Percentiles rank a stretch among this genome's conserved stretches.
phyloP scores from a whole-genome alignment of 2,888 invertebrate genomes.

The Trichogramma evanescens region DNA sequence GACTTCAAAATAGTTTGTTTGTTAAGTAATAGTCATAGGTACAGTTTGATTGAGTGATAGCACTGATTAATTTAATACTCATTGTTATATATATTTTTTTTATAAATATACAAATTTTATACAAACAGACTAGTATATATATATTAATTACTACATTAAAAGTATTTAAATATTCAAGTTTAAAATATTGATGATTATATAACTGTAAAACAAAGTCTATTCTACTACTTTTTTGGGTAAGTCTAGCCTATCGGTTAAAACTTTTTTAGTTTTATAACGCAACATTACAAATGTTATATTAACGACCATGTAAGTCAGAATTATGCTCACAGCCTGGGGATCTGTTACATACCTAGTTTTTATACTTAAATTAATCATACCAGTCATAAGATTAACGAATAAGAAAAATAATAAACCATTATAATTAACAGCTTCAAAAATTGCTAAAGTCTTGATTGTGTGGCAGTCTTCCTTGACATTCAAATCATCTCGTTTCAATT shows the following conservation, averaged over 20 bases:
- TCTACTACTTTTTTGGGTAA: no score
- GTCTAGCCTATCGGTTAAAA: no score
- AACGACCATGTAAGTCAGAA: conserved; percentile 35
- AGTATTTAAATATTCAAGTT: conserved; percentile 17
- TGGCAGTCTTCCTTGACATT: conserved; percentile 16
- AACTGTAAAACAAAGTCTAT: no score
- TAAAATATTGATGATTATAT: no score
- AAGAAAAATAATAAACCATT: conserved; percentile 83
- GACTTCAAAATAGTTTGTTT: no score
- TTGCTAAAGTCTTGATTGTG: conserved; percentile 47
- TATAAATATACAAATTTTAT: conserved; percentile 23
- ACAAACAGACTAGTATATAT: conserved; percentile 9
- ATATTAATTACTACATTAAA: conserved; percentile 8
- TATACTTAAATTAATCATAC: conserved; percentile 67
- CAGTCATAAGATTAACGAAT: conserved; percentile 76
- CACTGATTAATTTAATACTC: conserved; percentile 5
- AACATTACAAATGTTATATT: conserved; percentile 30
- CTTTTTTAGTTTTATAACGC: conserved; percentile 25
- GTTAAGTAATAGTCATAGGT: no score
- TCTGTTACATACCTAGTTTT: conserved; percentile 54
- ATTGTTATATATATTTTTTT: conserved; percentile 19
- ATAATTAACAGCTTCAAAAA: conserved; percentile 67
- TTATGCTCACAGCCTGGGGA: conserved; percentile 30
- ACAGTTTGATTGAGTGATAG: no score
- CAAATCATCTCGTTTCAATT: conserved; percentile 27